Evolutionary conservation across 1,140 invertebrate species (phyloP), one percentile per base, ranked within the genome.

Genomic region (Delia radicum): DNA sequence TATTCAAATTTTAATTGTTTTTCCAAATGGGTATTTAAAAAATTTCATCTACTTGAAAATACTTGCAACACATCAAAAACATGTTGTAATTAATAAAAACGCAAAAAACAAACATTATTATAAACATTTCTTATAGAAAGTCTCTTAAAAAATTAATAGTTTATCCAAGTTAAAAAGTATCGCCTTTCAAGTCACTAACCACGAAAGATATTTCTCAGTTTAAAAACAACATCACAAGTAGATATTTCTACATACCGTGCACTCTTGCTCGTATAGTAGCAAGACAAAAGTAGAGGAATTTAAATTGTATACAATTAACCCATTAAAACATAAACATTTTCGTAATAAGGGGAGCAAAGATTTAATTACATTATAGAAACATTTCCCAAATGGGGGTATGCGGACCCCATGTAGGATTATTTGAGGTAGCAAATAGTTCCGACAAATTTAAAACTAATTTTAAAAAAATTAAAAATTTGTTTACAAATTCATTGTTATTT

Each of bases 121-220:
- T 15, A 73, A 61, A 71, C n/a, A 48, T 48, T 8, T 29, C 2
- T 15, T 21, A n/a, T 55, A 21, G 18, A 21, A 21, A 18, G 5
- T 55, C 24, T 61, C 71, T 29, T 73, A 72, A 48, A 69, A 78
- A 82, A 82, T 83, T 83, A 85, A 85, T 85, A 84, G 83, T 81
- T 85, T 80, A 69, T 76, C 74, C 80, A 77, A 81, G 80, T 77
- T 82, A 73, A 85, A 82, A 85, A 81, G 83, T 83, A 85, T 85
- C 81, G 83, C 81, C 83, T 83, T 80, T 85, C 82, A 82, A 84
- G 82, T 82, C 69, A 78, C 80, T 78, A 80, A 82, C 82, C 82
- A 76, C 82, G 71, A 80, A 83, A 83, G 81, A 84, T 84, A 82
- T 79, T 79, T 69, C 65, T 69, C 65, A n/a, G 31, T 10, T 24